Base-by-base conservation (phyloP, 2,113 vertebrate genomes). In the Pica pica region DNA sequence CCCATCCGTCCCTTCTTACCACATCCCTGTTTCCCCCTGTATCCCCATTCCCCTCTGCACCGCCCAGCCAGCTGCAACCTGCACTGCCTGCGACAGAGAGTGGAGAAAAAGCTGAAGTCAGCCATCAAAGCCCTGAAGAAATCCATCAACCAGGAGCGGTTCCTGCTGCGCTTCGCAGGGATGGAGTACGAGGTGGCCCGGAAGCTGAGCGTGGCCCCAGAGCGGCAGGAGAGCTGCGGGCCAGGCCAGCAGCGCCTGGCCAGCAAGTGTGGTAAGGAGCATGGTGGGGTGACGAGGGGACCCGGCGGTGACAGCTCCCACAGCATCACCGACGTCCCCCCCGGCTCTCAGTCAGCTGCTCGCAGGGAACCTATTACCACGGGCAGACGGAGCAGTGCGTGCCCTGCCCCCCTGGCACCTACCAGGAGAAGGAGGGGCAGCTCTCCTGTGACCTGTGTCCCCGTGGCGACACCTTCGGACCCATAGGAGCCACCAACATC, bases 351-450 rank as follows among this genome's bases (percentile, higher is more conserved):
- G 99, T 99, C 95, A 99, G 99, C 99, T 99, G 99, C 98, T 98
- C 98, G 96, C 97, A 99, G 57, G 99, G 99, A 94, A 99, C 99
- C 3, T 99, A 99, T 94, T 99, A 99, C 98, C 98, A 99, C 13
- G 99, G 99, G 12, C 99, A 99, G 97, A 99, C 97, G 97, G 99
- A 99, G 96, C 99, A 99, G 96, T 99, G 99, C 41, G 97, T 99
- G 94, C 98, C 98, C 96, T 99, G 99, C 93, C 99, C 99, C 5
- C 96, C 99, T 0, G 99, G 99, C 89, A 99, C 99, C 82, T 99
- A 99, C 97, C 99, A 99, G 98, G 99, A 99, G 97, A 99, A 98
- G 96, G 99, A 99, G 97, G 99, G 99, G 73, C 99, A 99, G 98
- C 98, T 99, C 93, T 99, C 99, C 97, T 99, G 99, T 67, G 99